Conservation (phyloP, 2,113 vertebrate genomes). For the Merops nubicus region DNA sequence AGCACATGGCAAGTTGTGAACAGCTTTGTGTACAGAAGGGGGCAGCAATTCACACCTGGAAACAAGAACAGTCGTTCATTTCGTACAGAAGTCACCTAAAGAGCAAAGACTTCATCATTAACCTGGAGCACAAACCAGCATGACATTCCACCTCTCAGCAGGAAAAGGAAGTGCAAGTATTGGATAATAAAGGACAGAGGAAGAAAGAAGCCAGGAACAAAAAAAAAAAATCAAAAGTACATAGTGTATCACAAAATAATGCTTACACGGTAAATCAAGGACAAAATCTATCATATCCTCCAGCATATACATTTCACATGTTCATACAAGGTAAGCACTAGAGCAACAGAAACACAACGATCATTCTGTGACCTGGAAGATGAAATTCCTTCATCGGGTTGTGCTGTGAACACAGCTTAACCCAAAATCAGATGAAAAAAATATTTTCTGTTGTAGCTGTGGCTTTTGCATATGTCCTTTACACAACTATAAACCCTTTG, state of each 20-base stretch:
- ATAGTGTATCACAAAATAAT: neutral
- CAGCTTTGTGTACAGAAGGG: conserved; percentile 3
- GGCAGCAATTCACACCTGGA: conserved; percentile 30
- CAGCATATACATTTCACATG: neutral
- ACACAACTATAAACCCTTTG: conserved; percentile 62
- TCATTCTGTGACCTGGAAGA: neutral
- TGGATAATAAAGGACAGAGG: neutral
- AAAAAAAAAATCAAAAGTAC: neutral
- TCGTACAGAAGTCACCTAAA: neutral
- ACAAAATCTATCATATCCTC: neutral
- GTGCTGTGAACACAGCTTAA: neutral
- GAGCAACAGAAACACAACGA: neutral
- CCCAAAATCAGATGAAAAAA: neutral
- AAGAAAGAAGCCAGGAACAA: neutral
- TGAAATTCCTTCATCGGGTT: neutral
- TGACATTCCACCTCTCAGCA: neutral
- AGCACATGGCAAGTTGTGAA: neutral
- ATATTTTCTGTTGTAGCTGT: neutral
- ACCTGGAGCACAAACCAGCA: neutral
- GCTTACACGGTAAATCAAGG: neutral
- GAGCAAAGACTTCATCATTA: neutral
- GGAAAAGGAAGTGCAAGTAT: neutral
- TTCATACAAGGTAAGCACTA: neutral
- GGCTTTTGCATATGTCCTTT: conserved; percentile 66
- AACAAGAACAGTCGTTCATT: neutral